Evolutionary conservation across 1,140 invertebrate species (phyloP), one percentile per base, ranked within the genome.

Genomic region (Zophobas morio): DNA sequence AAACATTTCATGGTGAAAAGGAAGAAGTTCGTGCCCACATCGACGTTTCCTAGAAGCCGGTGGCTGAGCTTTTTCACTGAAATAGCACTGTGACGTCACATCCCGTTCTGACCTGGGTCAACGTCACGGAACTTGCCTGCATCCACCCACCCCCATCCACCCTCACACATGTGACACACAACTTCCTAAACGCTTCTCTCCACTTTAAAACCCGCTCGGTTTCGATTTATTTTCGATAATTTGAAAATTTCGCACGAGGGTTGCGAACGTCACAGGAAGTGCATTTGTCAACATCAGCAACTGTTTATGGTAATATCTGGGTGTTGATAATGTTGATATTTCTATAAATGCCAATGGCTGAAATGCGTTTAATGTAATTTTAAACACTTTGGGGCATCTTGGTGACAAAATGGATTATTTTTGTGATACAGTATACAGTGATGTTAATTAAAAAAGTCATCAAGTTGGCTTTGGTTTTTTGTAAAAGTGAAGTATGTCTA

Each of bases 21-120:
- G 49, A 51, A 51, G 49, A 51, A 20, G 6, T 42, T 63, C 37
- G 57, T 6, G 37, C 4, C 60, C 60, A 51, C 60, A 66, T 66
- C 39, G 60, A 6, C n/a, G 32, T 40, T 66, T 66, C 60, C 60
- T 66, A 66, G 60, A 66, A 66, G 37, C 39, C 60, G 60, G 37
- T 66, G 49, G 49, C 49, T 51, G 60, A 42, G 60, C 37, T 66
- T 66, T 66, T 66, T 66, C 8, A 66, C n/a, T 42, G 60, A 42
- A 66, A 66, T 66, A 63, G 60, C 37, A 72, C 2, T 51, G 71
- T 73, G 71, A 73, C 71, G 71, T 73, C 71, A 73, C 71, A 73
- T 73, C 71, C 71, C 71, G 71, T 73, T 51, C 71, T 73, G 71
- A 73, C 71, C 71, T 56, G 49, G 71, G 71, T 73, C 71, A 73